Conservation (phyloP, 2,113 vertebrate genomes). For the Ammospiza caudacuta region DNA sequence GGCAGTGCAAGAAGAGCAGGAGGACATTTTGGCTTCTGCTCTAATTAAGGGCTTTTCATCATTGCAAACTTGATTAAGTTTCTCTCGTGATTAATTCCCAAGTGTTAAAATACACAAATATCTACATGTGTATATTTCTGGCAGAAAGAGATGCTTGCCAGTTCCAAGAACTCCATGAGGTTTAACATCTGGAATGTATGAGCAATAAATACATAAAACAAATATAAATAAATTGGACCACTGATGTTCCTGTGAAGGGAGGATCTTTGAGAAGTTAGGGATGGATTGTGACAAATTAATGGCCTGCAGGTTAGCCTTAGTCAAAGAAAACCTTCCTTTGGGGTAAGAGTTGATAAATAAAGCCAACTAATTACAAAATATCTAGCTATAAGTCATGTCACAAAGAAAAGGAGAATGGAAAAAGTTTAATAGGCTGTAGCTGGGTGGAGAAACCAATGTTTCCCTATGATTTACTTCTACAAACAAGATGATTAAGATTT, state of each 20-base stretch:
- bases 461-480: background rate
- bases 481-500: conserved; percentile 44
- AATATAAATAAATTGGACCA: background rate
- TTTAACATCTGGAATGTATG: background rate
- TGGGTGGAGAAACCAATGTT: conserved; percentile 1
- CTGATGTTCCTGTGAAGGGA: background rate
- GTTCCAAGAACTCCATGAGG: background rate
- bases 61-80: background rate
- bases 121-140: background rate
- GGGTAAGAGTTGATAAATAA: background rate
- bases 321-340: background rate
- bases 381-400: background rate
- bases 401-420: background rate
- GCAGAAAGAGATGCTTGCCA: background rate
- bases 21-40: conserved; percentile 9
- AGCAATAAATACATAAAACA: background rate
- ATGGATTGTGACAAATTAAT: background rate
- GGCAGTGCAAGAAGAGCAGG: background rate
- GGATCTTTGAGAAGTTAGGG: background rate
- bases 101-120: background rate
- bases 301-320: background rate
- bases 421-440: background rate
- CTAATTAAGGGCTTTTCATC: background rate
- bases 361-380: background rate
- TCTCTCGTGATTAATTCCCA: background rate